Percentiles rank a stretch among this genome's conserved stretches.
Evolutionary conservation across 2,797 vertebrate genomes (phyloP).

Genomic region (Delichon dasypus): DNA sequence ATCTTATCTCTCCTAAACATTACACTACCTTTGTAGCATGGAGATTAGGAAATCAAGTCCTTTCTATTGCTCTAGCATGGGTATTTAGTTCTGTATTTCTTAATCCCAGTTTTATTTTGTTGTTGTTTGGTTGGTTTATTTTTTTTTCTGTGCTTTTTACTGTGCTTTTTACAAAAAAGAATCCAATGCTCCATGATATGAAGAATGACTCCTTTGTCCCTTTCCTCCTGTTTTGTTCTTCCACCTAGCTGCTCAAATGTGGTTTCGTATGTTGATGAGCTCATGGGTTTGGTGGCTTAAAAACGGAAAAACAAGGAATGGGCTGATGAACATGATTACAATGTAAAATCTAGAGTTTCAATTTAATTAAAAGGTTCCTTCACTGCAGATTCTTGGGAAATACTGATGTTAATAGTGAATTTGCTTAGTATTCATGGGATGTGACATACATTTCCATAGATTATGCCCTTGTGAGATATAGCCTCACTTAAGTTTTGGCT

Average conservation of each 20-base stretch:
- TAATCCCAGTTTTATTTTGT: not conserved
- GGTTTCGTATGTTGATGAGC: not conserved
- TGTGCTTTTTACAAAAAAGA: not conserved
- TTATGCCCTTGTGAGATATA: constrained; percentile 7
- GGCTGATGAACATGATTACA: not conserved
- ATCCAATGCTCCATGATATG: not conserved
- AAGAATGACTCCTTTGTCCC: not conserved
- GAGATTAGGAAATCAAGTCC: not conserved
- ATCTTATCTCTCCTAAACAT: not conserved
- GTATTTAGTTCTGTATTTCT: not conserved
- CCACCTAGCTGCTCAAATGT: not conserved
- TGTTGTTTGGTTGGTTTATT: too few species aligned
- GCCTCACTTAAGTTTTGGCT: constrained; percentile 3
- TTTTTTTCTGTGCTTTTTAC: not conserved
- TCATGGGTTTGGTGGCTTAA: not conserved
- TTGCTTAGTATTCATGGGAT: constrained; percentile 26
- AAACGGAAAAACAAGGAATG: not conserved
- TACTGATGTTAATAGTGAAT: not conserved
- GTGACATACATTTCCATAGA: constrained; percentile 16
- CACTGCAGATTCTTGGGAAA: constrained; percentile 5
- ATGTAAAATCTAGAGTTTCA: constrained; percentile 8
- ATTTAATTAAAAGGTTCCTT: constrained; percentile 32
- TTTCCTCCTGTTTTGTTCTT: not conserved
- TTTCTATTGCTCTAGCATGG: not conserved
- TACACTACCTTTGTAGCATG: not conserved